Evolutionary conservation across 2,888 invertebrate genomes (phyloP).

Genomic region (Galerucella nymphaeae): DNA sequence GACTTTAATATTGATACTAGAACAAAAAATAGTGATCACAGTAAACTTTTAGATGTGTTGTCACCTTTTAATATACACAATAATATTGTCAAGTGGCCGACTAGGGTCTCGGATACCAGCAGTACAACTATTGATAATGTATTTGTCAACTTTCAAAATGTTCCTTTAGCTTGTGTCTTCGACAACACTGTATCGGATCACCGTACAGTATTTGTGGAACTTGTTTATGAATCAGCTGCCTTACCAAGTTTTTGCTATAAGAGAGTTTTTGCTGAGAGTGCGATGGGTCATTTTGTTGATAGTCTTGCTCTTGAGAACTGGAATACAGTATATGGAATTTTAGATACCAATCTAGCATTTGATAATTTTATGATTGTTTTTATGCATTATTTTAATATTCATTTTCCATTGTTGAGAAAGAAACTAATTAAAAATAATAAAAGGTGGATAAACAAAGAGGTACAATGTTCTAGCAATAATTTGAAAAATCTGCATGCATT

Average conservation of each 20-base stretch:
- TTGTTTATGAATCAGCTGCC: neutral
- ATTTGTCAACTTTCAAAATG: too few species aligned
- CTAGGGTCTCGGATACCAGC: too few species aligned
- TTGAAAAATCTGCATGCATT: neutral
- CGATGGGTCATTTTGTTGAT: neutral
- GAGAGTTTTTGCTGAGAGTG: constrained; percentile 5
- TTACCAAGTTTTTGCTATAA: neutral
- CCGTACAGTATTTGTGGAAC: constrained; percentile 6
- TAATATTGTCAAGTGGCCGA: too few species aligned
- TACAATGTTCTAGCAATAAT: neutral
- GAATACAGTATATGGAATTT: constrained; percentile 4
- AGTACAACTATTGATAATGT: too few species aligned
- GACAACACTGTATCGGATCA: constrained; percentile 18
- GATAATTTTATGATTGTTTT: constrained; percentile 4
- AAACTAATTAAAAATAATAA: too few species aligned
- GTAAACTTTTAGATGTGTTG: too few species aligned
- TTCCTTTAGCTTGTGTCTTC: too few species aligned
- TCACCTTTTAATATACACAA: too few species aligned
- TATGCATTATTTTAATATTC: neutral
- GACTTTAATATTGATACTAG: too few species aligned
- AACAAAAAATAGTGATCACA: too few species aligned
- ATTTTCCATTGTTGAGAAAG: neutral
- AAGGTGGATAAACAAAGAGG: too few species aligned
- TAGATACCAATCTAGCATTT: constrained; percentile 14
- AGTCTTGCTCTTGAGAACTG: constrained; percentile 5